A percentile compares a stretch with the other conserved stretches of the same genome.
These are phyloP conservation scores for Holothuria leucospilota DNA, from an alignment of 53 echinoderm and acorn worm genomes.

Conservation along the genomic window DNA sequence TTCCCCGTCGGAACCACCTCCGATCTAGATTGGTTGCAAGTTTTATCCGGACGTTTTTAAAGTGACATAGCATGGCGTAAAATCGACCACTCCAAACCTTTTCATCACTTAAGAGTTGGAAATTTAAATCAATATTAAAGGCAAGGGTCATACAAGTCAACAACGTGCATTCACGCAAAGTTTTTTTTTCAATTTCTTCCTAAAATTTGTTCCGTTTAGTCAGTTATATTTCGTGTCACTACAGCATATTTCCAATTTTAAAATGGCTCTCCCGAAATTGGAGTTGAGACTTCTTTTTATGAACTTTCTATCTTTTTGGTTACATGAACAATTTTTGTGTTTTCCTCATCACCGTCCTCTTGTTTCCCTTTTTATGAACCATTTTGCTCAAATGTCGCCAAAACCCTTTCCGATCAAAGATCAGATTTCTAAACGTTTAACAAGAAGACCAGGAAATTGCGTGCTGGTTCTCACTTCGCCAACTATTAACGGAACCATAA, in stretches of 20 bases:
- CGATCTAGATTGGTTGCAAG: too few species aligned
- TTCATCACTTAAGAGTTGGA: too few species aligned
- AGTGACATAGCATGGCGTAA: too few species aligned
- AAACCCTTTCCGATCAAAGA: constrained; percentile 45
- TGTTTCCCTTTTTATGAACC: constrained; percentile 37
- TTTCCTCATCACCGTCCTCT: constrained; percentile 4
- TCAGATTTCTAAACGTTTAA: constrained; percentile 37
- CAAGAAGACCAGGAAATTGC: constrained; percentile 37
- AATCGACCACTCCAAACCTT: too few species aligned
- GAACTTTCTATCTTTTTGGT: too few species aligned
- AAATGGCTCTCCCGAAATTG: constrained; percentile 12
- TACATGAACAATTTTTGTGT: background rate
- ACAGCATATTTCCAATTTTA: constrained; percentile 14
- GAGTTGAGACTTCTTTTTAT: constrained; percentile 15
- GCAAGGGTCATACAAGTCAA: too few species aligned
- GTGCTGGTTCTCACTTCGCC: constrained; percentile 43
- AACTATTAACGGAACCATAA: constrained; percentile 31
- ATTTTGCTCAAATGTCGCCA: constrained; percentile 49
- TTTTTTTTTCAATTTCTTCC: too few species aligned
- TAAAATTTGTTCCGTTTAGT: background rate
- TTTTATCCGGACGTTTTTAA: too few species aligned
- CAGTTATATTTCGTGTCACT: constrained; percentile 26
- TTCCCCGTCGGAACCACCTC: too few species aligned
- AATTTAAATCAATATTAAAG: too few species aligned
- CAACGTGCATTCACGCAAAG: too few species aligned